A percentile compares a stretch with the other conserved stretches of the same genome.
These are phyloP conservation scores for Drosophila kanapiae DNA, from an alignment of 1,140 invertebrate genomes.

Conservation along the genomic window DNA sequence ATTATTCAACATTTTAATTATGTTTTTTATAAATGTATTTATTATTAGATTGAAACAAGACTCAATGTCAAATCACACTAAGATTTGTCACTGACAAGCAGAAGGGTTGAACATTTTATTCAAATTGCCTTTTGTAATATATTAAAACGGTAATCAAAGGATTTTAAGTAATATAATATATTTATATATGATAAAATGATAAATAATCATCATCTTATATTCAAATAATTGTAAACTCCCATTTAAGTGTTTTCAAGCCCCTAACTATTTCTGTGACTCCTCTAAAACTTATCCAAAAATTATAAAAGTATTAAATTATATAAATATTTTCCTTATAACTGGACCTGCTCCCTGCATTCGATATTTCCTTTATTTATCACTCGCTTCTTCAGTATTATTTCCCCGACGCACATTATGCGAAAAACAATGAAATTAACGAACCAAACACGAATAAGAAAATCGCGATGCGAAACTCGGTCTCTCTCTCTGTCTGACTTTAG, in stretches of 20 bases:
- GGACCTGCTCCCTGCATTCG: neutral
- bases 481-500: neutral
- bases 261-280: neutral
- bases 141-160: no score
- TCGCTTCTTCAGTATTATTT: conserved; percentile 21
- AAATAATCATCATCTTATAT: no score
- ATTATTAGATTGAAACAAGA: neutral
- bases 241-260: neutral
- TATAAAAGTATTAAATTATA: neutral
- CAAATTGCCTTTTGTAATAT: no score
- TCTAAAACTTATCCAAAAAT: neutral
- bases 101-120: no score
- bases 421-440: conserved; percentile 83
- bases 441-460: conserved; percentile 76
- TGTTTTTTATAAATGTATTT: neutral
- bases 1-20: no score
- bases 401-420: conserved; percentile 61
- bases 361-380: neutral
- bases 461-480: conserved; percentile 38
- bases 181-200: no score
- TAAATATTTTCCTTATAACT: neutral
- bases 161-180: no score
- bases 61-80: no score
- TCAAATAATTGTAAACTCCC: neutral
- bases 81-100: no score